phyloP scores from a whole-genome alignment of 2,797 vertebrate genomes.

The Ispidina lecontei region DNA sequence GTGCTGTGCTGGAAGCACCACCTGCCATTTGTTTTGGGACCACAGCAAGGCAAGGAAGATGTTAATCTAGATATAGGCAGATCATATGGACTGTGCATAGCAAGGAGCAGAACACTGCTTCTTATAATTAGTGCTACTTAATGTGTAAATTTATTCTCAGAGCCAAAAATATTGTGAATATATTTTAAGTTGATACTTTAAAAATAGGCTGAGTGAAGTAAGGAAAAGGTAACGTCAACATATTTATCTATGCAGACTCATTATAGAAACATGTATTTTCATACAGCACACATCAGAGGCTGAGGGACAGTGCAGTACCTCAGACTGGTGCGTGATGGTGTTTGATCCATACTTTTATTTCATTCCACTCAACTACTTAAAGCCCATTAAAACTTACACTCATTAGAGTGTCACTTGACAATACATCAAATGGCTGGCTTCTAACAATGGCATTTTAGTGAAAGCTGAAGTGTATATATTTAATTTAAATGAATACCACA shows the following conservation, averaged over 20 bases:
- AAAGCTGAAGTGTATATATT: conserved; percentile 17
- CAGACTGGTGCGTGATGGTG: not conserved
- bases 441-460: conserved; percentile 17
- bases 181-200: not conserved
- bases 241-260: not conserved
- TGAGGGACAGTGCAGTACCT: not conserved
- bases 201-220: not conserved
- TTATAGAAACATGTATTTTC: not conserved
- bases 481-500: conserved; percentile 24
- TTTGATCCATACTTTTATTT: not conserved
- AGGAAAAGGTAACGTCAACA: not conserved
- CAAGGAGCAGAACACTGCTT: not conserved
- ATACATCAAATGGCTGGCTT: not conserved
- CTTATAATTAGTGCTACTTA: not conserved
- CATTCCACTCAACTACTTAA: conserved; percentile 7
- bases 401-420: conserved; percentile 5
- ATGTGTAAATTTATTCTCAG: not conserved
- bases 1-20: not conserved
- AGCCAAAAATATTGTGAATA: not conserved
- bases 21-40: not conserved
- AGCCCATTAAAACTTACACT: conserved; percentile 11
- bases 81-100: not conserved
- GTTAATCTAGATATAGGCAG: not conserved
- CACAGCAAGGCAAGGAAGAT: not conserved
- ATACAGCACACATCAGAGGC: not conserved